These are phyloP conservation scores for Heliconius charithonia DNA, from an alignment of 2,888 invertebrate genomes.

Conservation along the genomic window DNA sequence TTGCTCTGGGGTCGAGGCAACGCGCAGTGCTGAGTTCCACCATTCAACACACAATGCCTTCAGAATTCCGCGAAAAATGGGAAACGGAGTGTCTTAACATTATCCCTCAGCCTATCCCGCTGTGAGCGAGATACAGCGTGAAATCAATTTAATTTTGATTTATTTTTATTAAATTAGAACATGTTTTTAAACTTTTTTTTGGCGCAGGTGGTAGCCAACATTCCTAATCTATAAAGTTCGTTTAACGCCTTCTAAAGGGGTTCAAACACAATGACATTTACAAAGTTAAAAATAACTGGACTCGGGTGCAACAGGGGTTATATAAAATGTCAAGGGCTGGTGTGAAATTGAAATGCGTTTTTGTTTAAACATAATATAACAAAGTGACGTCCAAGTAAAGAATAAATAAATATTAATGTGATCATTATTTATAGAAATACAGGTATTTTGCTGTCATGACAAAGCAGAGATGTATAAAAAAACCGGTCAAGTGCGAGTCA, in stretches of 20 bases:
- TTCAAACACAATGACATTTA: constrained; percentile 17
- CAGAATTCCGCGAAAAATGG: no score
- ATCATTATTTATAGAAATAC: not conserved
- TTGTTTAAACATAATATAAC: not conserved
- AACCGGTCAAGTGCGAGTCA: no score
- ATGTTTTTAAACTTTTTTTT: no score
- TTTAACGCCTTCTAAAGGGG: not conserved
- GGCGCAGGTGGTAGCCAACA: no score
- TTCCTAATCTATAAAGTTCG: not conserved
- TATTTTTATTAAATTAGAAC: no score
- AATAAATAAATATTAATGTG: not conserved
- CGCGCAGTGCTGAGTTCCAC: no score
- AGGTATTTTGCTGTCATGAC: not conserved
- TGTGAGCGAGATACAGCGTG: no score
- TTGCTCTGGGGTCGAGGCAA: no score
- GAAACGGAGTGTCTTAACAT: no score
- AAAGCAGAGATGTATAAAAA: not conserved
- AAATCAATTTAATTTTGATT: no score
- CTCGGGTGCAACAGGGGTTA: constrained; percentile 16
- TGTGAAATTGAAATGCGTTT: not conserved
- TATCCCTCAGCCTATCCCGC: no score
- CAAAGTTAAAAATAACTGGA: constrained; percentile 17
- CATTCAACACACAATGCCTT: no score
- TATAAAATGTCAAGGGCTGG: constrained; percentile 4
- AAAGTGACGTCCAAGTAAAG: not conserved